Base-by-base conservation (phyloP, 2,888 invertebrate genomes). In the Dendrolimus houi region DNA sequence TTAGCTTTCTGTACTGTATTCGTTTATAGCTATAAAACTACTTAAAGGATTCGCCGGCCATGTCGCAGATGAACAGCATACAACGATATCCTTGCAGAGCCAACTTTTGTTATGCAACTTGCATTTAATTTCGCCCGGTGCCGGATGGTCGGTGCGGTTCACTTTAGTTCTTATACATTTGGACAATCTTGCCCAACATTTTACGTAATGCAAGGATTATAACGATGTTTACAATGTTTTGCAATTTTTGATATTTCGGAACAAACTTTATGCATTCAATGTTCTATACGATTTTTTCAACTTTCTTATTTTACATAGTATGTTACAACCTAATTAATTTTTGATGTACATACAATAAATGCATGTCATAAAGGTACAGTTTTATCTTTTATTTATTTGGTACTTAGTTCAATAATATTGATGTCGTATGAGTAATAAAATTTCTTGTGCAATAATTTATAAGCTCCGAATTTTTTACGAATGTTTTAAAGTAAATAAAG, bases 181-280 rank as follows among this genome's bases (percentile, higher is more conserved):
- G 81, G 77, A 74, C 79, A 81, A 79, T 77, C 66, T 88, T 89
- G 77, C 81, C 72, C 81, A 87, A 89, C 72, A 62, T 57, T 64
- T 87, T 88, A 84, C 79, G 82, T 77, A 88, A 89, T 74, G 77
- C 66, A 78, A 85, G 88, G 88, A 88, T 83, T 79, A 84, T 82
- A 77, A 71, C 73, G 70, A 64, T 75, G 73, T 76, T 74, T 74
- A 78, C 70, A 72, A 71, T 62, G 72, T 88, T 84, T 87, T 83
- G 87, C 81, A 86, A 87, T 85, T 77, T 79, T 74, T 69, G 73
- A 77, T 83, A 79, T 82, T 82, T 80, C 76, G 74, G 79, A 77
- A 79, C 75, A 72, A 75, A 77, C 68, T 75, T 67, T 72, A 73
- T 77, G 76, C 77, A 78, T 74, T 65, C 73, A 67, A 6, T 29